Conservation (phyloP, 2,888 invertebrate genomes). For the Pelosia muscerda region DNA sequence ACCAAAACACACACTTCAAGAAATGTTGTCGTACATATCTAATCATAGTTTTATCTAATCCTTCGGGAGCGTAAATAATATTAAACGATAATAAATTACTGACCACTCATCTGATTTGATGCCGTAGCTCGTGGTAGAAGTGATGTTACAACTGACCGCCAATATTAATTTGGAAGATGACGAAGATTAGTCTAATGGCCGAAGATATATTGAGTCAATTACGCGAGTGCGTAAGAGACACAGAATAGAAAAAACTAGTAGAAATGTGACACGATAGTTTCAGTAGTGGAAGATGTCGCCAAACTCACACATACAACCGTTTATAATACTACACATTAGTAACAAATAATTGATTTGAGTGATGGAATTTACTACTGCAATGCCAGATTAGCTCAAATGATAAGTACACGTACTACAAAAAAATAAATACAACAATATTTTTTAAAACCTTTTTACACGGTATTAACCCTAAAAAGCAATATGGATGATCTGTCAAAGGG, state of each 20-base stretch:
- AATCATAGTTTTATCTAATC: neutral
- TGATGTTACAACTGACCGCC: neutral
- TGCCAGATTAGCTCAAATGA: too few species aligned
- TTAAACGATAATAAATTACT: neutral
- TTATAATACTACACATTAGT: too few species aligned
- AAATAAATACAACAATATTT: neutral
- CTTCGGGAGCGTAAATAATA: neutral
- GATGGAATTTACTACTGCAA: neutral
- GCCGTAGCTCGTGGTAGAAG: neutral
- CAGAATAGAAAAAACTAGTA: too few species aligned
- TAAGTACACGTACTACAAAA: too few species aligned
- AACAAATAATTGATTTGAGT: too few species aligned
- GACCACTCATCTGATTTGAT: neutral
- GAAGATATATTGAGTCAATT: conserved; percentile 18
- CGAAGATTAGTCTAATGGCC: conserved; percentile 18
- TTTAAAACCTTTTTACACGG: neutral
- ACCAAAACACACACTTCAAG: neutral
- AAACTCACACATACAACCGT: too few species aligned
- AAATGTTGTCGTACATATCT: neutral
- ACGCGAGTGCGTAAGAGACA: conserved; percentile 15
- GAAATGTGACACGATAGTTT: too few species aligned
- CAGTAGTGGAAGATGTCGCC: too few species aligned
- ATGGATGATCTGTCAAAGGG: conserved; percentile 14
- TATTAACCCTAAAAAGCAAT: conserved; percentile 10
- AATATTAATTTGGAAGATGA: conserved; percentile 13